A percentile compares a stretch with the other conserved stretches of the same genome.
Conservation (phyloP, 2,113 vertebrate species). For the Scolopax mira region DNA sequence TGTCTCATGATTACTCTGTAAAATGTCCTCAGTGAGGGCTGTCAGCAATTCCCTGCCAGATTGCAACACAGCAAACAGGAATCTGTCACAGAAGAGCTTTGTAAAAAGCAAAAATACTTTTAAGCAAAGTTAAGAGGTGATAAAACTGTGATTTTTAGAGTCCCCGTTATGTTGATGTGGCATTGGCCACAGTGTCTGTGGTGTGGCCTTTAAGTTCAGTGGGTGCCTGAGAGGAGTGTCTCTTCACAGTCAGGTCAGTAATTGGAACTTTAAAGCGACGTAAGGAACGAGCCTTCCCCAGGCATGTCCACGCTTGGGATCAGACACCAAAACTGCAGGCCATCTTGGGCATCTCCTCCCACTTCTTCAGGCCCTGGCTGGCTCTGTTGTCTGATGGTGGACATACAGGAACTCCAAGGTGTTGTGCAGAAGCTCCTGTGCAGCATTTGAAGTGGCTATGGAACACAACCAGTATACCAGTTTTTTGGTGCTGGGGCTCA, state of each 20-base stretch:
- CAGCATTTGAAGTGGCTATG: not conserved
- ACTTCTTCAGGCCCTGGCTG: not conserved
- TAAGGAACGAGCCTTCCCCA: not conserved
- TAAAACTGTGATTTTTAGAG: not conserved
- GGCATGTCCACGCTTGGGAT: not conserved
- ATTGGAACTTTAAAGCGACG: not conserved
- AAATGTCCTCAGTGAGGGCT: not conserved
- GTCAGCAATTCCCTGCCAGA: not conserved
- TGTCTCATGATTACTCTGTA: not conserved
- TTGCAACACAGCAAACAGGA: not conserved
- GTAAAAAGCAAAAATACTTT: not conserved
- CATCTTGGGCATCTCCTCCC: not conserved
- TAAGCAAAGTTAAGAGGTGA: not conserved
- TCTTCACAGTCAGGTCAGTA: not conserved
- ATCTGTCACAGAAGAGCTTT: not conserved
- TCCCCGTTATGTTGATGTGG: not conserved
- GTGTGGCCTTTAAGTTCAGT: not conserved
- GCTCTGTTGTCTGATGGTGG: not conserved
- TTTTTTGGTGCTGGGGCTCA: not conserved
- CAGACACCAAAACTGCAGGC: not conserved
- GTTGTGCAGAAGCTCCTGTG: not conserved
- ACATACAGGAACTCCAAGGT: not conserved
- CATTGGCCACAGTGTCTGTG: not conserved
- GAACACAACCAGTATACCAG: not conserved
- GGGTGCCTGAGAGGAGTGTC: not conserved